phyloP scores from a whole-genome alignment of 1,140 invertebrate species.

The Triops longicaudatus region DNA sequence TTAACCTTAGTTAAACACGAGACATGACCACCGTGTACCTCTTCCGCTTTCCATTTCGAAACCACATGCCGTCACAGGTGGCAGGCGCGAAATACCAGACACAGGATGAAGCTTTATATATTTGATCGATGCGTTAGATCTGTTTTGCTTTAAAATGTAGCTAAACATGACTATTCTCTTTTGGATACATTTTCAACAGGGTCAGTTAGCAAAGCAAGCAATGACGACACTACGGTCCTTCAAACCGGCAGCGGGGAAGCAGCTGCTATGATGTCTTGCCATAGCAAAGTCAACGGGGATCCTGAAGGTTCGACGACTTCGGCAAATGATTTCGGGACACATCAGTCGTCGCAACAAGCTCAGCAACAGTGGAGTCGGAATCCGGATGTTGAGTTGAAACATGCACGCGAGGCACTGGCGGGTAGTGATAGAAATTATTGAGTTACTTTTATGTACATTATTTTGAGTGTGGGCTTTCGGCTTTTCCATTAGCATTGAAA shows the following conservation, averaged over 20 bases:
- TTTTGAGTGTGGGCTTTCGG: background rate
- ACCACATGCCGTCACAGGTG: background rate
- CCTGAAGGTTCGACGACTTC: background rate
- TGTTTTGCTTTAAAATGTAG: background rate
- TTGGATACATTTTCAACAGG: background rate
- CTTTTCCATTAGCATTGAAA: slow-evolving; percentile 54
- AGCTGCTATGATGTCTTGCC: background rate
- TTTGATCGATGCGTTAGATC: background rate
- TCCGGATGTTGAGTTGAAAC: slow-evolving; percentile 42
- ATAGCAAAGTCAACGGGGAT: background rate
- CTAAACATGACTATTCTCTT: background rate
- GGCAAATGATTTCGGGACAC: background rate
- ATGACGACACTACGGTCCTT: background rate
- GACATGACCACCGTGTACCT: background rate
- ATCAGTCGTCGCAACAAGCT: background rate
- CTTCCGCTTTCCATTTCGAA: background rate
- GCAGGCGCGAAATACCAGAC: background rate
- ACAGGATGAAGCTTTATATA: background rate
- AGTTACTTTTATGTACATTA: background rate
- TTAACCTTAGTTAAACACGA: background rate
- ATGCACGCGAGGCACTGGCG: slow-evolving; percentile 49
- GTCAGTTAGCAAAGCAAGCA: background rate
- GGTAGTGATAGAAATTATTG: slow-evolving; percentile 38
- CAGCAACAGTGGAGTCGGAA: slow-evolving; percentile 28
- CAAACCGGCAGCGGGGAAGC: background rate